Evolutionary conservation across 2,797 vertebrate genomes (phyloP).

Genomic region (Gila robusta): DNA sequence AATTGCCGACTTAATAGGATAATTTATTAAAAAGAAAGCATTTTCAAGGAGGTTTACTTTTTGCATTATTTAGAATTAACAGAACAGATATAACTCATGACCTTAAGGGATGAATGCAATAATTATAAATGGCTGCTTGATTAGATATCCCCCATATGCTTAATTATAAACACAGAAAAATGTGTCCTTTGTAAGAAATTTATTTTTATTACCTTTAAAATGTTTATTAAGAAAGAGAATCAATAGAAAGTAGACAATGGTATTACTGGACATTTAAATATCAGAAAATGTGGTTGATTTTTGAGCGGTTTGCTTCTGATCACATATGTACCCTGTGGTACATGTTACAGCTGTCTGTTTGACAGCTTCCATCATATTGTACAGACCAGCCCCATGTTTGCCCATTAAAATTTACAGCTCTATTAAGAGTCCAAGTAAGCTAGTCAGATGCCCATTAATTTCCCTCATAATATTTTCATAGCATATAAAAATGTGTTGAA

Average conservation of each 20-base stretch:
- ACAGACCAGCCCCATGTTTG: slow-evolving; percentile 74
- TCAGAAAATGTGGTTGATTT: background rate
- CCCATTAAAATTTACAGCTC: slow-evolving; percentile 57
- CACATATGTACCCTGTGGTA: background rate
- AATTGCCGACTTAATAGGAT: background rate
- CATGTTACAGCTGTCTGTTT: slow-evolving; percentile 50
- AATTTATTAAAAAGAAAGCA: background rate
- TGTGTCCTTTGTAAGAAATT: background rate
- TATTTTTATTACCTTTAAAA: background rate
- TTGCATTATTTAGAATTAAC: background rate
- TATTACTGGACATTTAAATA: background rate
- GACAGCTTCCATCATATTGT: slow-evolving; percentile 82
- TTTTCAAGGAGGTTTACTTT: background rate
- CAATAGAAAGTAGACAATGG: background rate
- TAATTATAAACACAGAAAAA: slow-evolving; percentile 20
- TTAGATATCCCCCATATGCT: slow-evolving; percentile 8
- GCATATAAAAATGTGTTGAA: slow-evolving; percentile 49
- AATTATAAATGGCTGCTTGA: slow-evolving; percentile 10
- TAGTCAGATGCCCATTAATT: slow-evolving; percentile 46
- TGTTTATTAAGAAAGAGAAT: background rate
- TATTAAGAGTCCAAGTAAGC: slow-evolving; percentile 57
- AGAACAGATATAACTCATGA: background rate
- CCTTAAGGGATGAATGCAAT: background rate
- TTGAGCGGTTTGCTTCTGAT: background rate
- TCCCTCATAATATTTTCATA: slow-evolving; percentile 55